These are phyloP conservation scores for Theocolax elegans DNA, from an alignment of 1,140 invertebrate genomes.

Conservation along the genomic window DNA sequence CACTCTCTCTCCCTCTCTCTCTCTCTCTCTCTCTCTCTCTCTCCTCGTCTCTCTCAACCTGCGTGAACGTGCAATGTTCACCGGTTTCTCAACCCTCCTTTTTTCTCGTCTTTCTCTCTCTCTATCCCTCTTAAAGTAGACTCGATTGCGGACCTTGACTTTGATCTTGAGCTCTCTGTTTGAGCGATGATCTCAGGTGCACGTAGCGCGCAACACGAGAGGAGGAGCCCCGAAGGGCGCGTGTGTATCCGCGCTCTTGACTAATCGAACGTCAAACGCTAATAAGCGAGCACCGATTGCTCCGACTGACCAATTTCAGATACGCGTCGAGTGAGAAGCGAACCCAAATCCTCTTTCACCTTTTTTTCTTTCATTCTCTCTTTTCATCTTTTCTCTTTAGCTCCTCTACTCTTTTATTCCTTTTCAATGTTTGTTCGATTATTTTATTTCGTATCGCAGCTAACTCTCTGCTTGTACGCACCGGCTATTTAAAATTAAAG, in stretches of 20 bases:
- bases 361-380: slow-evolving; percentile 7
- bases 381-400: not conserved
- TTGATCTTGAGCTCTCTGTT: slow-evolving; percentile 36
- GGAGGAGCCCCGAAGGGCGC: slow-evolving; percentile 48
- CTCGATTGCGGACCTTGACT: slow-evolving; percentile 42
- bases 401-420: not conserved
- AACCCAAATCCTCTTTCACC: not conserved
- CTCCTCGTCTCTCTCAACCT: slow-evolving; percentile 42
- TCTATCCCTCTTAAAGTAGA: slow-evolving; percentile 43
- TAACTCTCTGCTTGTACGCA: no score
- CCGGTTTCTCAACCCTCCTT: no score
- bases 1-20: slow-evolving; percentile 45
- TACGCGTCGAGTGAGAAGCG: slow-evolving; percentile 31
- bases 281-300: slow-evolving; percentile 64
- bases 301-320: slow-evolving; percentile 52
- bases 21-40: slow-evolving; percentile 42
- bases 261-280: slow-evolving; percentile 67
- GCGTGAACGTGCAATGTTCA: no score
- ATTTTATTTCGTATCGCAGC: no score
- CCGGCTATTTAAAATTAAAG: no score
- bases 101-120: slow-evolving; percentile 44
- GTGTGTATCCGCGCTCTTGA: slow-evolving; percentile 59
- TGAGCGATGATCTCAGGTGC: slow-evolving; percentile 16
- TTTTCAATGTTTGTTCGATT: not conserved
- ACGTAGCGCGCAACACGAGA: slow-evolving; percentile 33